Conservation (phyloP, 2,113 vertebrate species). For the Merops nubicus region DNA sequence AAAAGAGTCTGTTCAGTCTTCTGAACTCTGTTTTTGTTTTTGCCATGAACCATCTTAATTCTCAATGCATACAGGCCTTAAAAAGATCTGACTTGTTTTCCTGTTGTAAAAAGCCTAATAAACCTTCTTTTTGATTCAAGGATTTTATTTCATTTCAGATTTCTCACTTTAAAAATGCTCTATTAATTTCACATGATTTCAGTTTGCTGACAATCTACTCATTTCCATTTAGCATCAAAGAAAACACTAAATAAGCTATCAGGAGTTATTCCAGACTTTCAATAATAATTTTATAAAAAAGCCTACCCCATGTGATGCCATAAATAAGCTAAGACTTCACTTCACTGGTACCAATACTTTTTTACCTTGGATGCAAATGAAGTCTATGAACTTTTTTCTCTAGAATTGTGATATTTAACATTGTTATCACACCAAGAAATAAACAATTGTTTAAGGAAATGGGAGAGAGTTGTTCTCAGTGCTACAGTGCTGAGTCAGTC, state of each 20-base stretch:
- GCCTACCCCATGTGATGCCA: neutral
- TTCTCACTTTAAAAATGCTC: conserved; percentile 8
- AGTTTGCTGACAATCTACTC: neutral
- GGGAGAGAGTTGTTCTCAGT: conserved; percentile 58
- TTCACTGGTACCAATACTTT: neutral
- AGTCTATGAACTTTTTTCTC: neutral
- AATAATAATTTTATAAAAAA: neutral
- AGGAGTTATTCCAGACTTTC: neutral
- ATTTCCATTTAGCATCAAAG: neutral
- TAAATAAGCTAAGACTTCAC: neutral
- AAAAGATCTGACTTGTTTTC: neutral
- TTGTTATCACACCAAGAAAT: conserved; percentile 75
- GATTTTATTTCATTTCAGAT: conserved; percentile 24
- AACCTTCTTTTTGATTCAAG: conserved; percentile 7
- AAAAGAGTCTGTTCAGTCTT: neutral
- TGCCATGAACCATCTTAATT: neutral
- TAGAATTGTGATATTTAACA: conserved; percentile 63
- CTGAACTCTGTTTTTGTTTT: neutral
- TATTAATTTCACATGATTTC: neutral
- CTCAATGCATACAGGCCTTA: neutral
- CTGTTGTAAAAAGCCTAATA: conserved; percentile 7
- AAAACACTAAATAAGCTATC: neutral
- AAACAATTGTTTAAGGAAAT: conserved; percentile 79
- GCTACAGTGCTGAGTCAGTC: conserved; percentile 75
- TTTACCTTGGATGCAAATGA: conserved; percentile 17